phyloP scores from a whole-genome alignment of 2,888 invertebrate genomes.

The Ctena decussata region DNA sequence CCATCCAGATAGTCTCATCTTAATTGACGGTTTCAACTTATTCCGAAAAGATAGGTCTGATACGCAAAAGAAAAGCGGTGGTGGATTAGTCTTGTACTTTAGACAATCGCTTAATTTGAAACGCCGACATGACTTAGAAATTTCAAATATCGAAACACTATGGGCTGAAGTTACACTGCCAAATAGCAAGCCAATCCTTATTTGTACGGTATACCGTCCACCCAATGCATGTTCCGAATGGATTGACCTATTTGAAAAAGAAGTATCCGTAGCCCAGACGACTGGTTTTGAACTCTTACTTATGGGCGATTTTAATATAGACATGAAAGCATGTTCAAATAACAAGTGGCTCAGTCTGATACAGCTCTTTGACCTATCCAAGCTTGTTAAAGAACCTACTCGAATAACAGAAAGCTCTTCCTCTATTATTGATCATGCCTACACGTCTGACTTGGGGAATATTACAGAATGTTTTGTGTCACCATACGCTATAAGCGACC shows the following conservation, averaged over 20 bases:
- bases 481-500: neutral
- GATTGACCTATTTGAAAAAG: constrained; percentile 12
- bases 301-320: constrained; percentile 23
- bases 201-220: constrained; percentile 15
- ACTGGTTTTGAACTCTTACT: constrained; percentile 2
- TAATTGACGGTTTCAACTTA: neutral
- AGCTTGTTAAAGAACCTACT: constrained; percentile 6
- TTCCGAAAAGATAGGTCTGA: constrained; percentile 1
- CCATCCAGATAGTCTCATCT: neutral
- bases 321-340: neutral
- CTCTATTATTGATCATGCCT: neutral
- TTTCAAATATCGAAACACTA: constrained; percentile 4
- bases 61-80: constrained; percentile 4
- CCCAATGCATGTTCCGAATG: neutral
- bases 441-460: neutral
- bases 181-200: constrained; percentile 13
- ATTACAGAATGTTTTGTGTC: neutral
- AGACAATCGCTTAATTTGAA: neutral
- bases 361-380: constrained; percentile 4
- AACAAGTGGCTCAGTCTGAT: constrained; percentile 4
- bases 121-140: neutral
- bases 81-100: constrained; percentile 17
- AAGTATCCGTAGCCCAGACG: neutral
- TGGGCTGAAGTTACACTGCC: constrained; percentile 3
- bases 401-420: neutral